Conservation (phyloP, 2,113 vertebrate species). For the Pachycephala philippinensis region DNA sequence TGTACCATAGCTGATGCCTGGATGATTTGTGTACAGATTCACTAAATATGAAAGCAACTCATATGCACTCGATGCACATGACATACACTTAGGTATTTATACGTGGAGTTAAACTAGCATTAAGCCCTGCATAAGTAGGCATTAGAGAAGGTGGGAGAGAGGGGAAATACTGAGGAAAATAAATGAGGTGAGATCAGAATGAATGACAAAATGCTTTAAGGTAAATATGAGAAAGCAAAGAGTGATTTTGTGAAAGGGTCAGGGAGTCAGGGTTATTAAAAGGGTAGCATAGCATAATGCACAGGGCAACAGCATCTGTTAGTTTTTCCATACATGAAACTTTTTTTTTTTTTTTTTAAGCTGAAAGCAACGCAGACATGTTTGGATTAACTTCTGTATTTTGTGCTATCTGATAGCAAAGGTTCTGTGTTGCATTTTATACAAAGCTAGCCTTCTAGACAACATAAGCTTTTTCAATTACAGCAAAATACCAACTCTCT, state of each 20-base stretch:
- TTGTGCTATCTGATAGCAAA: not conserved
- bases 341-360: not conserved
- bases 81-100: not conserved
- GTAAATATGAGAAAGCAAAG: not conserved
- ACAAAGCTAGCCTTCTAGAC: not conserved
- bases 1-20: not conserved
- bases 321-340: not conserved
- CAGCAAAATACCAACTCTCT: not conserved
- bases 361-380: not conserved
- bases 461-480: constrained; percentile 8
- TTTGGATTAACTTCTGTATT: not conserved
- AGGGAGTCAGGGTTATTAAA: not conserved
- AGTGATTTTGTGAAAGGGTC: not conserved
- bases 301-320: not conserved
- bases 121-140: not conserved
- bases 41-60: not conserved
- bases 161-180: not conserved
- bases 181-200: not conserved
- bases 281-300: not conserved
- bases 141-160: not conserved
- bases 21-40: not conserved
- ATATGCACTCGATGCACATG: not conserved
- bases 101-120: not conserved
- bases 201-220: not conserved
- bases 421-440: not conserved